phyloP scores from a whole-genome alignment of 1,140 invertebrate species.

The Ericerus pela region DNA sequence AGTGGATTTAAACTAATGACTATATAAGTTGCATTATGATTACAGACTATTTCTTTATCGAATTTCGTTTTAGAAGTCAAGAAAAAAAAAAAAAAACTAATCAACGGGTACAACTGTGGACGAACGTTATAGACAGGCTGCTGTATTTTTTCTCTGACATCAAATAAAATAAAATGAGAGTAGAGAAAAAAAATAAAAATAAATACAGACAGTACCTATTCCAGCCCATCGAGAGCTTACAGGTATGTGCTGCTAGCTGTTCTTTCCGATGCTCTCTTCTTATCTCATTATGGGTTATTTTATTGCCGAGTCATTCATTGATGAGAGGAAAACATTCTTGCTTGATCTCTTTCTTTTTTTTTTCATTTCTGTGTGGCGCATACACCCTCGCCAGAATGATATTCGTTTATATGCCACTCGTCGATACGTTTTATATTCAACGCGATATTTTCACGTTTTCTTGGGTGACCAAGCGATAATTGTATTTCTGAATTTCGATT shows the following conservation, averaged over 20 bases:
- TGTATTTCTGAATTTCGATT: background rate
- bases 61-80: no score
- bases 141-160: no score
- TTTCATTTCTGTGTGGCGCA: no score
- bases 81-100: no score
- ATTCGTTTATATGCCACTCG: background rate
- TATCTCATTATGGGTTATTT: constrained; percentile 4
- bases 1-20: constrained; percentile 7
- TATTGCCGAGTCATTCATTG: constrained; percentile 6
- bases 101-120: no score
- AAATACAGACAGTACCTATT: no score
- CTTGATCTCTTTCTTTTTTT: background rate
- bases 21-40: constrained; percentile 7
- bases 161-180: no score
- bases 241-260: no score
- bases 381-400: background rate
- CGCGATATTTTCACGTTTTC: background rate
- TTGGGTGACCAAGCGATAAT: background rate
- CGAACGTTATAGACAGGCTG: no score
- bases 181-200: no score
- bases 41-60: constrained; percentile 4
- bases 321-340: constrained; percentile 5
- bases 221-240: no score
- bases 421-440: background rate
- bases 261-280: no score